Percentiles rank a stretch among this genome's conserved stretches.
Conservation (phyloP, 2,113 vertebrate species). For the Azemiops feae region DNA sequence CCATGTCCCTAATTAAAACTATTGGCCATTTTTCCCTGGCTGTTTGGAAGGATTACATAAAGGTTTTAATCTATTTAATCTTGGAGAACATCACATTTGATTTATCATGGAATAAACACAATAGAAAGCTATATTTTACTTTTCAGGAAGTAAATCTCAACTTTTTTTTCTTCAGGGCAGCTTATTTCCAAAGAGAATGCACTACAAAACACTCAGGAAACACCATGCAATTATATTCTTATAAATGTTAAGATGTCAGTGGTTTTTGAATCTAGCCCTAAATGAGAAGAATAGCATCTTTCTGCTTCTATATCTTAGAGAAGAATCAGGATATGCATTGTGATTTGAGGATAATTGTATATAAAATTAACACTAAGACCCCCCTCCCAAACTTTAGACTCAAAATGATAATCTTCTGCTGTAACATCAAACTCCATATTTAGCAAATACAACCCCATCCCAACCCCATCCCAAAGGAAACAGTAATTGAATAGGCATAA, state of each 20-base stretch:
- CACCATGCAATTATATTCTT: background rate
- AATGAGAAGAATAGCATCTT: background rate
- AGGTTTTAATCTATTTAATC: background rate
- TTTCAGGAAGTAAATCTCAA: background rate
- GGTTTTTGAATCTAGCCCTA: background rate
- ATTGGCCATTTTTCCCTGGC: background rate
- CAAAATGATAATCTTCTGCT: constrained; percentile 17
- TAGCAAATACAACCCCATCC: constrained; percentile 19
- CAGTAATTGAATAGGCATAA: constrained; percentile 50
- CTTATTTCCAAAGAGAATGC: background rate
- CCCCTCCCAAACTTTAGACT: background rate
- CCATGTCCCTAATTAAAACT: background rate
- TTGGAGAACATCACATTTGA: background rate
- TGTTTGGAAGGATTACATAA: background rate
- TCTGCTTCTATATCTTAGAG: background rate
- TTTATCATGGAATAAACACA: background rate
- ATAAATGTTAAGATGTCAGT: background rate
- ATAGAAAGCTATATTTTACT: background rate
- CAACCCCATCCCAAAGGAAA: constrained; percentile 38
- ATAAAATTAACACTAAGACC: background rate
- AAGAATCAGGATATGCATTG: background rate
- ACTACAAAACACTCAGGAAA: background rate
- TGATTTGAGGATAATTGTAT: background rate
- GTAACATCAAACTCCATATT: constrained; percentile 37
- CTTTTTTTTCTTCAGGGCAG: background rate